Evolutionary conservation across 1,140 invertebrate species (phyloP).

Genomic region (Anoplophora glabripennis): DNA sequence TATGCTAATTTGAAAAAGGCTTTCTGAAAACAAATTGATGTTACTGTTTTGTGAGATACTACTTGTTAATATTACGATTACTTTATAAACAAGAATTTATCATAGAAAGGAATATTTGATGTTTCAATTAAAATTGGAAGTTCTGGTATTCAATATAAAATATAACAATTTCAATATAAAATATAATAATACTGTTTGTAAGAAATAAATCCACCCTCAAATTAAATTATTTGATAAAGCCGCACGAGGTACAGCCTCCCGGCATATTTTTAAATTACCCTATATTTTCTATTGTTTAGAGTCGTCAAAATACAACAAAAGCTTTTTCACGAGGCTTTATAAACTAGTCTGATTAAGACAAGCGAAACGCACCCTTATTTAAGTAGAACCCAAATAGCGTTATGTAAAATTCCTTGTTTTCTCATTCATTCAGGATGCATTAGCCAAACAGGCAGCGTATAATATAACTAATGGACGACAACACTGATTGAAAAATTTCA

Average conservation of each 20-base stretch:
- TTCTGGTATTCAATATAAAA: no score
- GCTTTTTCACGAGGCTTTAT: conserved; percentile 39
- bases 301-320: conserved; percentile 46
- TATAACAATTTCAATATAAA: no score
- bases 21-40: no score
- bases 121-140: no score
- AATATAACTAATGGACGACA: conserved; percentile 45
- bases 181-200: no score
- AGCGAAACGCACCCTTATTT: conserved; percentile 33
- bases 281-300: conserved; percentile 41
- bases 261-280: conserved; percentile 38
- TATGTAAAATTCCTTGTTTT: conserved; percentile 40
- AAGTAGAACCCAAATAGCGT: conserved; percentile 27
- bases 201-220: background rate
- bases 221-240: conserved; percentile 8
- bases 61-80: no score
- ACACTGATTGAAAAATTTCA: conserved; percentile 44
- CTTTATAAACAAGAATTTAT: no score
- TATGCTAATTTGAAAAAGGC: no score
- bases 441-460: conserved; percentile 39
- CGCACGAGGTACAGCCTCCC: conserved; percentile 6
- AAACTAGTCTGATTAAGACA: conserved; percentile 47
- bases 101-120: no score
- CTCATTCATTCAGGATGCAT: conserved; percentile 36
- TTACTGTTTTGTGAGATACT: no score